Percentiles rank a stretch among this genome's conserved stretches.
phyloP scores from a whole-genome alignment of 2,797 vertebrate genomes.

The Melanotaenia parkinsoni region DNA sequence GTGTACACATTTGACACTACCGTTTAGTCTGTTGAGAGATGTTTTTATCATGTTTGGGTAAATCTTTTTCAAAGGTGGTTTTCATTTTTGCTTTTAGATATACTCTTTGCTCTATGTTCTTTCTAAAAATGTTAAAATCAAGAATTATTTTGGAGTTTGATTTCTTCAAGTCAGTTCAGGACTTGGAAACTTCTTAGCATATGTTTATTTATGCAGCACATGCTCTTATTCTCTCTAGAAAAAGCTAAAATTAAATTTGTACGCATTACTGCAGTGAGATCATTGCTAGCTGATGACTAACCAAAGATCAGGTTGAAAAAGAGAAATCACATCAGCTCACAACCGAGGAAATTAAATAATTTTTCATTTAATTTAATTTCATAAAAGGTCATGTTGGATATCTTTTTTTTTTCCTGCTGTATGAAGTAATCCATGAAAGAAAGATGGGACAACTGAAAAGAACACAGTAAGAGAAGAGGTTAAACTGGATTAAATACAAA shows the following conservation, averaged over 20 bases:
- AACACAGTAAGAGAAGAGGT: constrained; percentile 35
- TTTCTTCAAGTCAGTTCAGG: too few species aligned
- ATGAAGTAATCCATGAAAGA: constrained; percentile 22
- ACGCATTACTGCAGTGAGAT: constrained; percentile 2
- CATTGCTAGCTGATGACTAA: not conserved
- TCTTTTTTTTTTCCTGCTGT: constrained; percentile 1
- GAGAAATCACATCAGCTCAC: constrained; percentile 3
- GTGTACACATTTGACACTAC: too few species aligned
- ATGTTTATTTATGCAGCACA: not conserved
- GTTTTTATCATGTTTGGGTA: too few species aligned
- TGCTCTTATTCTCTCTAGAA: not conserved
- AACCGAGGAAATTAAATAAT: not conserved
- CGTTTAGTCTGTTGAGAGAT: too few species aligned
- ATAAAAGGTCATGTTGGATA: not conserved
- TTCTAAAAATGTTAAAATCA: too few species aligned
- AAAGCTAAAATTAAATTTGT: constrained; percentile 1
- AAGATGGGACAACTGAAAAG: constrained; percentile 4
- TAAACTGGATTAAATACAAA: constrained; percentile 77
- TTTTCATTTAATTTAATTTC: not conserved
- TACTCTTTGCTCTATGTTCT: too few species aligned
- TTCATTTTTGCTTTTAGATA: too few species aligned
- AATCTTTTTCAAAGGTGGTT: too few species aligned
- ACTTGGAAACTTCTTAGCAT: too few species aligned
- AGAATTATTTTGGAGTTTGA: too few species aligned
- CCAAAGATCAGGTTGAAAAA: constrained; percentile 11